These are phyloP conservation scores for Cricetomys ansorgei DNA, from an alignment of 2,113 vertebrate genomes.

Conservation along the genomic window DNA sequence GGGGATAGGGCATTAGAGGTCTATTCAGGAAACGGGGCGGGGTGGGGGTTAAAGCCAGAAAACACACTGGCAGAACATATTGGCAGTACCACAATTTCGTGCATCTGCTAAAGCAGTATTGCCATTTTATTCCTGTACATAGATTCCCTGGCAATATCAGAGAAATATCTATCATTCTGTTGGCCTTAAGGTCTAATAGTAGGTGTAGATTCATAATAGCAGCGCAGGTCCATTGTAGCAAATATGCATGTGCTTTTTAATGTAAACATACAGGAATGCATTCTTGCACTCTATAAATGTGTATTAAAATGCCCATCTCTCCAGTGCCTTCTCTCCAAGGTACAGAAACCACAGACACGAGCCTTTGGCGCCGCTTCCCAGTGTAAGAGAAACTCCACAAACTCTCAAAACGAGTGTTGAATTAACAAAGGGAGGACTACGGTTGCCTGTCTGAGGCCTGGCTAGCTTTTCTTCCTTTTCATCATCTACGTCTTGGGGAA, in stretches of 20 bases:
- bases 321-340: not conserved
- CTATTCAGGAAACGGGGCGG: constrained; percentile 55
- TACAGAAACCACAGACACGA: not conserved
- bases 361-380: not conserved
- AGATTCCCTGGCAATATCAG: not conserved
- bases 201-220: not conserved
- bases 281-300: constrained; percentile 17
- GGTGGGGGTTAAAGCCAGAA: not conserved
- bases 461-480: not conserved
- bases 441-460: not conserved
- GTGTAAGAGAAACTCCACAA: not conserved
- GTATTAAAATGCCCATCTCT: not conserved
- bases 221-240: not conserved
- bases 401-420: not conserved
- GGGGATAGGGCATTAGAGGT: not conserved
- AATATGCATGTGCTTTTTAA: not conserved
- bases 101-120: constrained; percentile 27
- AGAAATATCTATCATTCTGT: constrained; percentile 8
- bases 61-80: not conserved
- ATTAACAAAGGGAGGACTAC: constrained; percentile 1
- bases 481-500: not conserved
- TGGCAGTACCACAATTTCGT: constrained; percentile 34
- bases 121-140: not conserved
- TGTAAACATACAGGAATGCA: not conserved
- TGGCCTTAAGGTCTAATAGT: not conserved